These are phyloP conservation scores for Drosophila emarginata DNA, from an alignment of 2,888 invertebrate species.

Conservation along the genomic window DNA sequence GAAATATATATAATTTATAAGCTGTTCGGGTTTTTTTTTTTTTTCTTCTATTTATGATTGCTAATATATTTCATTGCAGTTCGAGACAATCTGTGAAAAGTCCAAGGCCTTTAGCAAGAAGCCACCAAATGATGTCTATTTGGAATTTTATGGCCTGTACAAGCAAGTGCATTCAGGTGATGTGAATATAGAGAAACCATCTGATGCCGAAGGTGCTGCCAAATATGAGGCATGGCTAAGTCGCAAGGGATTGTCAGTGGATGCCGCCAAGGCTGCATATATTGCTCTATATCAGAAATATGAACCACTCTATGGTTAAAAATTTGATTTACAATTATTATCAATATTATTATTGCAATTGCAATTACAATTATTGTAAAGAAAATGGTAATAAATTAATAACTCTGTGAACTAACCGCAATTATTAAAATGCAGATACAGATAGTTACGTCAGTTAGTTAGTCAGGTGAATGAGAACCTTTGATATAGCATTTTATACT, in stretches of 20 bases:
- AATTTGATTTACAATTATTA: not conserved
- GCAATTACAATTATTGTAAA: not conserved
- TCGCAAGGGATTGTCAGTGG: slow-evolving; percentile 90
- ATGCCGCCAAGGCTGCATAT: slow-evolving; percentile 92
- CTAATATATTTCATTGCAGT: slow-evolving; percentile 27
- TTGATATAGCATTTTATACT: not conserved
- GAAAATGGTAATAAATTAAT: slow-evolving; percentile 27
- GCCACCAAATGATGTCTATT: slow-evolving; percentile 91
- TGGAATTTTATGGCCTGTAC: slow-evolving; percentile 91
- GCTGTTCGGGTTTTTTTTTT: too few species aligned
- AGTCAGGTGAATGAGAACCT: not conserved
- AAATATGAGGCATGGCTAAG: slow-evolving; percentile 96
- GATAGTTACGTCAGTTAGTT: slow-evolving; percentile 26
- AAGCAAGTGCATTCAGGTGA: slow-evolving; percentile 93
- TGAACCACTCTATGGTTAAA: slow-evolving; percentile 83
- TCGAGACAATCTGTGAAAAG: slow-evolving; percentile 62
- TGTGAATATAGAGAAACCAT: slow-evolving; percentile 91
- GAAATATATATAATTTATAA: not conserved
- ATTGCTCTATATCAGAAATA: slow-evolving; percentile 86
- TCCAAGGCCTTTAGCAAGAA: slow-evolving; percentile 88
- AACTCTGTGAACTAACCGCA: not conserved
- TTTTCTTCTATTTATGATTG: not conserved
- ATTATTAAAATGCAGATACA: slow-evolving; percentile 4
- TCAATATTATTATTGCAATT: too few species aligned
- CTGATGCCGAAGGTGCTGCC: slow-evolving; percentile 94